Conservation (phyloP, 2,888 invertebrate species). For the Ophion costatus region DNA sequence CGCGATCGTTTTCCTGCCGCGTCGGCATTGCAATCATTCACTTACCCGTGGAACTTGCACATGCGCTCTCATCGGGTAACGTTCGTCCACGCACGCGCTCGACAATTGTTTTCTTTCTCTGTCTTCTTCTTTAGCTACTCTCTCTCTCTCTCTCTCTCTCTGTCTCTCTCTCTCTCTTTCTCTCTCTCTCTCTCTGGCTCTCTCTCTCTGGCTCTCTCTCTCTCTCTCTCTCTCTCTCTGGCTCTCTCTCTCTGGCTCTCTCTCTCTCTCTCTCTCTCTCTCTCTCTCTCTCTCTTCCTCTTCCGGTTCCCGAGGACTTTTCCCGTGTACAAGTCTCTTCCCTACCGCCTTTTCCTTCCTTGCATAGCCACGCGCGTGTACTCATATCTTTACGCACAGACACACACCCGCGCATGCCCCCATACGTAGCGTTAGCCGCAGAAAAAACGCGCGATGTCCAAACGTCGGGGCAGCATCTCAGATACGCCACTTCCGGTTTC, state of each 20-base stretch:
- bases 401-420: not conserved
- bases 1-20: conserved; percentile 62
- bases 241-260: conserved; percentile 12
- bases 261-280: not conserved
- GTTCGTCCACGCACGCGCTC: conserved; percentile 43
- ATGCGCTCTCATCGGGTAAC: conserved; percentile 50
- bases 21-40: conserved; percentile 63
- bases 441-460: conserved; percentile 19
- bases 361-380: not conserved
- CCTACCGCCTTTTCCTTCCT: conserved; percentile 24
- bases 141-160: not conserved
- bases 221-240: not conserved
- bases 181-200: not conserved
- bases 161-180: conserved; percentile 19
- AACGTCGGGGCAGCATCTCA: conserved; percentile 22
- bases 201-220: not conserved
- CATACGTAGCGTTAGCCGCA: conserved; percentile 4
- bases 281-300: conserved; percentile 1
- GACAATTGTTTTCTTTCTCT: not conserved
- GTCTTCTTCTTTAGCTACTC: not conserved
- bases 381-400: not conserved
- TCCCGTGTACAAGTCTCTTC: conserved; percentile 19
- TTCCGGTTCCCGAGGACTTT: conserved; percentile 50
- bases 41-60: conserved; percentile 54
- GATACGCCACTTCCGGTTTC: conserved; percentile 30